Evolutionary conservation across 1,140 invertebrate species (phyloP).

Genomic region (Drosophila virilis): DNA sequence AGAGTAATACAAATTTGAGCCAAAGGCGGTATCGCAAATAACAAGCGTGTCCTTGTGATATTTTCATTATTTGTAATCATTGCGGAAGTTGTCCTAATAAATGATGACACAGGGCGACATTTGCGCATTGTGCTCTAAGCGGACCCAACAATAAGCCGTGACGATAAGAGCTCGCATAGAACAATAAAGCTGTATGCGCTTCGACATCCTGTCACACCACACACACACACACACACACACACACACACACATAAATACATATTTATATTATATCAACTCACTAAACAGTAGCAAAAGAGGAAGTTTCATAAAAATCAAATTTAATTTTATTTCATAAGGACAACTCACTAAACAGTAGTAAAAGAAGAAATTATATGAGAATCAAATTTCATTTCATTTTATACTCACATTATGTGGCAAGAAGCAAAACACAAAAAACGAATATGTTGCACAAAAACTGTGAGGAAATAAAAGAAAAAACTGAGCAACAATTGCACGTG

Average conservation of each 20-base stretch:
- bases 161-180: constrained; percentile 50
- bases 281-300: constrained; percentile 23
- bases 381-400: constrained; percentile 69
- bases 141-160: constrained; percentile 51
- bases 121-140: constrained; percentile 20
- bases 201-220: constrained; percentile 10
- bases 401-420: constrained; percentile 68
- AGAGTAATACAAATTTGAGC: not conserved
- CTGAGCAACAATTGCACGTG: constrained; percentile 57
- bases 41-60: constrained; percentile 10
- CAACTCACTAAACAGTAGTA: constrained; percentile 18
- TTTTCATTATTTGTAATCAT: constrained; percentile 49
- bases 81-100: constrained; percentile 66
- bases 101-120: constrained; percentile 47
- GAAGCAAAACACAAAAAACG: constrained; percentile 29
- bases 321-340: constrained; percentile 77
- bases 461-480: constrained; percentile 18
- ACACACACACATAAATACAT: not conserved
- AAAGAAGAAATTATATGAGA: constrained; percentile 29
- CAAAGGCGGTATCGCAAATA: constrained; percentile 6
- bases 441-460: constrained; percentile 29
- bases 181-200: constrained; percentile 46
- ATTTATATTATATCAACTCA: not conserved
- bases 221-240: constrained; percentile 6
- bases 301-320: constrained; percentile 40